Base-by-base conservation (phyloP, 1,140 invertebrate species). In the Drosophila tani region DNA sequence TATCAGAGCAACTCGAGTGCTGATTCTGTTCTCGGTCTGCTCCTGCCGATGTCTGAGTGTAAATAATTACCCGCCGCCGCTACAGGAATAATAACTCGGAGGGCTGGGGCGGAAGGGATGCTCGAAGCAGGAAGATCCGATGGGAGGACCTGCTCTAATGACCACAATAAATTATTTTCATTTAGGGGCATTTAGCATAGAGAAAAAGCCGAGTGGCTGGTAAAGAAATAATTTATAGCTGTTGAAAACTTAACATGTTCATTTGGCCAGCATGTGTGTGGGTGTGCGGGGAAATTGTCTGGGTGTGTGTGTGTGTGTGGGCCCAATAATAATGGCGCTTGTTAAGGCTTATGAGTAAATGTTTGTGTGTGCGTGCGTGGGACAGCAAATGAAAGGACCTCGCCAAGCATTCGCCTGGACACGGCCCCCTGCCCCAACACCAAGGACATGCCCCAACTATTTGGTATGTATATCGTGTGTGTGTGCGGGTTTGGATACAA, bases 111-210 rank as follows among this genome's bases (percentile, higher is more conserved):
- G 43, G 56, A 27, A 29, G 51, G n/a, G 35, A 6, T 6, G 41
- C 21, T 63, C 12, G 38, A 32, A 24, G 35, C 9, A 11, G 35
- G n/a, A 56, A 49, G 41, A 49, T n/a, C 38, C 56, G 45, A 35
- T 58, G 63, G 45, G 45, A 55, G 70, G 24, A 41, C 38, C 53
- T 51, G 35, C 24, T 65, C 71, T 83, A 86, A 86, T 88, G 83
- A 83, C 83, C 83, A 88, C 84, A 86, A 86, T 86, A 88, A 86
- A 86, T 86, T 88, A 86, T 88, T 88, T 86, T 86, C 84, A 86
- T 86, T 86, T 86, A 88, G 83, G 71, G 71, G 85, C 84, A 82
- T 86, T 86, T 86, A 86, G 82, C 83, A 86, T 87, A 83, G 65
- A 77, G 59, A 53, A 80, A 71, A 87, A 79, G 69, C 66, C 43